Evolutionary conservation across 1,140 invertebrate genomes (phyloP), one percentile per base, ranked within the genome.

Genomic region (Meloidogyne exigua): DNA sequence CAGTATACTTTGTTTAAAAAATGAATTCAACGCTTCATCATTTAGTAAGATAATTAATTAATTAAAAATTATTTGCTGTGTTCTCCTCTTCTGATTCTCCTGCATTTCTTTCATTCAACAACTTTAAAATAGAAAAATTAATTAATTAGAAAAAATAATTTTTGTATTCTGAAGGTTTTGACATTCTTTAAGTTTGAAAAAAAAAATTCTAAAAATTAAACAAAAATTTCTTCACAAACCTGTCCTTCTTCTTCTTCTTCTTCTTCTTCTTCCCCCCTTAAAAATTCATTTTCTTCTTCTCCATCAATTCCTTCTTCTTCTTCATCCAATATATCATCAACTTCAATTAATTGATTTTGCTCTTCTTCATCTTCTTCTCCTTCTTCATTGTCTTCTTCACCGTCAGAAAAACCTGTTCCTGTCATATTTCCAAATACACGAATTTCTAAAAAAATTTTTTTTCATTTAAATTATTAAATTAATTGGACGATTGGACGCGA

Each of bases 391-490:
- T 84, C 80, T 9, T 81, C 79, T 4, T 82, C 79, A 66, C 82
- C 83, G 23, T 82, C 81, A 21, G 82, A 82, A 23, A 84, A 26
- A 21, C 79, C 81, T 11, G 76, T 74, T 10, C 81, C 81, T 26
- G 68, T 74, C 82, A 82, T 82, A 42, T 84, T 82, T 32, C 81
- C 81, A 62, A 75, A 83, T 7, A 82, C 79, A 64, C 74, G 77
- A 12, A 81, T 71, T 23, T 71, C 79, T 80, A 49, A 67, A 77
- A 32, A 3, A 0, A 44, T 26, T n/a, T 66, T 75, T 72, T 57
- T 23, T 11, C 2, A 11, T 42, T 42, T 12, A 9, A 11, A 11
- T 1, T 1, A 42, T 42, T 42, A 9, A 9, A 1, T 9, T 9
- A 42, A 42, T 42, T 42, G 39, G 39, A 73, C 15, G 36, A 32